These are phyloP conservation scores for Dolichoris vasculosae DNA, from an alignment of 1,140 invertebrate genomes.

Conservation along the genomic window DNA sequence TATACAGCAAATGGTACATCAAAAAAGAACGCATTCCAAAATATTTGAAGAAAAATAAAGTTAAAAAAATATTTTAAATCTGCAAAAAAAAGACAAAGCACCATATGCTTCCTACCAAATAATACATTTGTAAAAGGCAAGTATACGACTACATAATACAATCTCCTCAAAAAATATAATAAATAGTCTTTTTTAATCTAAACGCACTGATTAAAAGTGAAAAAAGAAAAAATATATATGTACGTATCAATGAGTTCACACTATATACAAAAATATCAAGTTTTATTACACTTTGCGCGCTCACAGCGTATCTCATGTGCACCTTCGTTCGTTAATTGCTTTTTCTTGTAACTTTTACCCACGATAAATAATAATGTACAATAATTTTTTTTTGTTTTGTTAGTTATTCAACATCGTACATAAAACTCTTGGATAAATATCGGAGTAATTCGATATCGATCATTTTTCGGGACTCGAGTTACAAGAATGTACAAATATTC, in stretches of 20 bases:
- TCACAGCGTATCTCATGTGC: conserved; percentile 31
- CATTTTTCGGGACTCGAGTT: conserved; percentile 9
- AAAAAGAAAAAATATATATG: conserved; percentile 54
- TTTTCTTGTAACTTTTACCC: conserved; percentile 47
- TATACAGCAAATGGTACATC: conserved; percentile 18
- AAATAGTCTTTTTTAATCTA: conserved; percentile 40
- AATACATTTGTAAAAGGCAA: conserved; percentile 44
- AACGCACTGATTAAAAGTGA: conserved; percentile 47
- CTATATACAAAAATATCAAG: conserved; percentile 71
- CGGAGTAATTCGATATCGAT: conserved; percentile 17
- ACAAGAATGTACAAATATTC: conserved; percentile 25
- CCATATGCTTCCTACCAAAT: conserved; percentile 35
- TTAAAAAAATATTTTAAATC: conserved; percentile 43
- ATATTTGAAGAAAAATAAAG: conserved; percentile 23
- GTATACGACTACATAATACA: conserved; percentile 36
- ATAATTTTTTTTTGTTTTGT: conserved; percentile 50
- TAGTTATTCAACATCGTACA: conserved; percentile 44
- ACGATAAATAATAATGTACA: conserved; percentile 61
- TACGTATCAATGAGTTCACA: conserved; percentile 45
- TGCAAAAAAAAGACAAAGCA: conserved; percentile 25
- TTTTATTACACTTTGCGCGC: conserved; percentile 62
- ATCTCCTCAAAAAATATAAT: conserved; percentile 48
- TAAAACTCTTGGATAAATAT: conserved; percentile 34
- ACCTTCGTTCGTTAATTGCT: conserved; percentile 38
- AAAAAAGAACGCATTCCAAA: conserved; percentile 21